Base-by-base conservation (phyloP, 2,113 vertebrate species). In the Gymnarchus niloticus region DNA sequence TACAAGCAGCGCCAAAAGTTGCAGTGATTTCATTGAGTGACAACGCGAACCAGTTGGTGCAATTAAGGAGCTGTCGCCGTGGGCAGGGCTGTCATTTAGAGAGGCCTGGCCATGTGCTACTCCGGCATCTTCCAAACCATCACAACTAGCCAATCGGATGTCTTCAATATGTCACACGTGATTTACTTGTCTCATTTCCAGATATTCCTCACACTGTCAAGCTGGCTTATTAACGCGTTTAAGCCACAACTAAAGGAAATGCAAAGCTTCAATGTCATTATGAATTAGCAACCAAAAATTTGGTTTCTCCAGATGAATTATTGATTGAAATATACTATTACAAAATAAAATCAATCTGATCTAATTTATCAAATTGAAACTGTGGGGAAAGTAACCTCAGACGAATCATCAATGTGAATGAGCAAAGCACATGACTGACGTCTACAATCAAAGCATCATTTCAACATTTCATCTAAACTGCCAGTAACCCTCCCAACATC, bases 31-130 rank as follows among this genome's bases (percentile, higher is more conserved):
- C 37, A 12, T 28, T 10, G 28, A 73, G 48, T 0, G n/a, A n/a
- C 52, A 54, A 49, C 37, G 83, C 83, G 85, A 76, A 87, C 85
- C 73, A 56, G 77, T 83, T 85, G 56, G 81, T 86, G 78, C 14
- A 80, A 37, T 59, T 82, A 84, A n/a, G 82, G 78, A 83, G 83
- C 51, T 77, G 52, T 21, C 41, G 59, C 48, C 14, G 52, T n/a
- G 8, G 8, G 81, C 23, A 28, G 33, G 51, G 8, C 41, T 33
- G 46, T 69, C 41, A 48, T 7, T 49, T 48, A 33, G 81, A 69
- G 81, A 37, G 46, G 21, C 10, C 56, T n/a, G 48, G 78, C 14
- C 49, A 44, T 83, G 44, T 56, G 33, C 19, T 56, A 25, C 56
- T 83, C 12, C 5, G 33, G 73, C 65, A 57, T 23, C 48, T n/a